phyloP scores from a whole-genome alignment of 2,888 invertebrate genomes.

The Macrosoma leucophasiata region DNA sequence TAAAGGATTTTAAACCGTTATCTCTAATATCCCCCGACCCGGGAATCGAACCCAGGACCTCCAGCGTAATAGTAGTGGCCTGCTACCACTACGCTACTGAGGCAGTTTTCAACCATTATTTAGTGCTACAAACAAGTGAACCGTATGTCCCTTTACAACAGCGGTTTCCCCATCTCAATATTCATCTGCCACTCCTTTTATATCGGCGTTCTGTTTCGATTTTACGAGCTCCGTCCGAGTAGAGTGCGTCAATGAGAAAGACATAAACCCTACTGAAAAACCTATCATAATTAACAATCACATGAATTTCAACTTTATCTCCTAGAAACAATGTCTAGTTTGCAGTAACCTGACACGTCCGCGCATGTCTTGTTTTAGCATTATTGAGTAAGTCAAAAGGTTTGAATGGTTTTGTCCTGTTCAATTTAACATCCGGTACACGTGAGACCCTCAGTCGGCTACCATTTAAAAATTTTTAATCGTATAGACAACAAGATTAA shows the following conservation, averaged over 20 bases:
- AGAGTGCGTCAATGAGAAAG: constrained; percentile 50
- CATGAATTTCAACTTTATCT: constrained; percentile 34
- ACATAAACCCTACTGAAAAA: constrained; percentile 36
- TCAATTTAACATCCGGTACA: constrained; percentile 63
- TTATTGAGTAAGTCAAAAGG: constrained; percentile 56
- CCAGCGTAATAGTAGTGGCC: too few relatives aligned
- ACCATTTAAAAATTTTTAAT: constrained; percentile 47
- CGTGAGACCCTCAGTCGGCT: constrained; percentile 45
- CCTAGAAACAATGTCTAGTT: too few relatives aligned
- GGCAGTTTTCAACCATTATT: too few relatives aligned
- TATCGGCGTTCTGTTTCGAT: constrained; percentile 60
- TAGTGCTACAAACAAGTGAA: too few relatives aligned
- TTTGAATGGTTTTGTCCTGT: constrained; percentile 54
- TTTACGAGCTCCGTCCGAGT: constrained; percentile 59
- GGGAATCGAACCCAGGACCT: too few relatives aligned
- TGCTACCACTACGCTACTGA: too few relatives aligned
- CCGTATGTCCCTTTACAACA: too few relatives aligned
- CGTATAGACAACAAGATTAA: too few relatives aligned
- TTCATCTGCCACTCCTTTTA: constrained; percentile 64
- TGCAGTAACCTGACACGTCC: too few relatives aligned
- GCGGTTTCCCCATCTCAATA: constrained; percentile 63
- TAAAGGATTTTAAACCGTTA: too few relatives aligned
- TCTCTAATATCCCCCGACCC: too few relatives aligned
- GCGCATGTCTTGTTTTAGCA: too few relatives aligned
- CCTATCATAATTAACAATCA: constrained; percentile 32